These are phyloP conservation scores for rabbit (Oryctolagus cuniculus) DNA, from an alignment of 2,113 vertebrate species.

Conservation along the genomic window DNA sequence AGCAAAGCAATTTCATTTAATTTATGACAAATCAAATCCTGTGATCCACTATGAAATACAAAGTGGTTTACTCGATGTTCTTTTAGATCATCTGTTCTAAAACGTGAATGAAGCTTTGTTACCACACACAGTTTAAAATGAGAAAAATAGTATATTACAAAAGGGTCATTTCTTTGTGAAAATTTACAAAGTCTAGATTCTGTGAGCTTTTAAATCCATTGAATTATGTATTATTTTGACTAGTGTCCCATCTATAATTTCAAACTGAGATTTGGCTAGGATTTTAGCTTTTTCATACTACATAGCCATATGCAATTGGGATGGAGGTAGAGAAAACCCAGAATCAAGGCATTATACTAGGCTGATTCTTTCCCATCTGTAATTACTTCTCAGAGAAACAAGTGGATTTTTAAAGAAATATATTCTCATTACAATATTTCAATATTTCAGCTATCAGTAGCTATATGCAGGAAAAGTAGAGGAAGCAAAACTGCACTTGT, in stretches of 20 bases:
- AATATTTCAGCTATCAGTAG: background rate
- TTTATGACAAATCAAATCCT: background rate
- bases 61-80: background rate
- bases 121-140: background rate
- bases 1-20: background rate
- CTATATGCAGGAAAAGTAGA: background rate
- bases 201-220: background rate
- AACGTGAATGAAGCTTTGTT: background rate
- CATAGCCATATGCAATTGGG: background rate
- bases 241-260: background rate
- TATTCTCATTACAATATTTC: background rate
- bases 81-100: background rate
- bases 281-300: background rate
- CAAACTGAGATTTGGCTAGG: background rate
- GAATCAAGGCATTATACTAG: background rate
- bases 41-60: background rate
- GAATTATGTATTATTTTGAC: no score
- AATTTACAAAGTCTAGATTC: background rate
- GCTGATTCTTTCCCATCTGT: background rate
- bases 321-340: background rate
- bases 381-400: background rate
- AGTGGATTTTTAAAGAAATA: background rate
- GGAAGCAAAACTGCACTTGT: background rate
- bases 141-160: background rate
- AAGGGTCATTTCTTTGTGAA: background rate